phyloP scores from a whole-genome alignment of 2,888 invertebrate species.

The Hymenopus coronatus region DNA sequence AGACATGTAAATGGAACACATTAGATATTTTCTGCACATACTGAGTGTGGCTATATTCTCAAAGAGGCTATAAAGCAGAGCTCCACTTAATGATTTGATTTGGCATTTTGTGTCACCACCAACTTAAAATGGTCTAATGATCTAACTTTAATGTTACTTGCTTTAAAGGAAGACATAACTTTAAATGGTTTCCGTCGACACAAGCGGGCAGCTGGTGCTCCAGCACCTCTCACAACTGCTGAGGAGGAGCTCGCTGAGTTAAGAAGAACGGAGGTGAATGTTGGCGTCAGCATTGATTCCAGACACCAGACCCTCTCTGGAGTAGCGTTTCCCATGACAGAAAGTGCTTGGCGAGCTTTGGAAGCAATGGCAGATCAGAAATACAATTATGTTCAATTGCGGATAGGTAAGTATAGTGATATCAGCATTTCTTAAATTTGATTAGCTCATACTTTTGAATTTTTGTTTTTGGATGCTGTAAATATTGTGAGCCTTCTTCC shows the following conservation, averaged over 20 bases:
- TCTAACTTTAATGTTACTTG: neutral
- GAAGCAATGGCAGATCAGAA: constrained; percentile 67
- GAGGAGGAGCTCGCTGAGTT: constrained; percentile 83
- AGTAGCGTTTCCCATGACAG: constrained; percentile 82
- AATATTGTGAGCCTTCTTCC: no score
- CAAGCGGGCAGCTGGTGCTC: constrained; percentile 71
- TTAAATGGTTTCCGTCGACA: constrained; percentile 79
- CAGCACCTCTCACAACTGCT: constrained; percentile 84
- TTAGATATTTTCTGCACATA: no score
- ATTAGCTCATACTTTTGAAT: no score
- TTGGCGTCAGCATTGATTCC: constrained; percentile 76
- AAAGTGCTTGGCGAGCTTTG: constrained; percentile 74
- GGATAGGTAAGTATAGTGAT: constrained; percentile 60
- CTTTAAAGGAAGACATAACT: constrained; percentile 70
- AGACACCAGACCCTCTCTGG: constrained; percentile 89
- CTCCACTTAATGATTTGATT: no score
- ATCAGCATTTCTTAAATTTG: no score
- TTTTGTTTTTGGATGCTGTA: no score
- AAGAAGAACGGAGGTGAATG: constrained; percentile 66
- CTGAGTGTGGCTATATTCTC: no score
- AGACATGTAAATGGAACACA: no score
- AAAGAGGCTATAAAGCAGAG: no score
- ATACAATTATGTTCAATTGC: constrained; percentile 86
- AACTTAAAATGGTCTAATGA: neutral
- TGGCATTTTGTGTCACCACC: no score